These are phyloP conservation scores for Drosophila kepulauana DNA, from an alignment of 1,140 invertebrate genomes.

Conservation along the genomic window DNA sequence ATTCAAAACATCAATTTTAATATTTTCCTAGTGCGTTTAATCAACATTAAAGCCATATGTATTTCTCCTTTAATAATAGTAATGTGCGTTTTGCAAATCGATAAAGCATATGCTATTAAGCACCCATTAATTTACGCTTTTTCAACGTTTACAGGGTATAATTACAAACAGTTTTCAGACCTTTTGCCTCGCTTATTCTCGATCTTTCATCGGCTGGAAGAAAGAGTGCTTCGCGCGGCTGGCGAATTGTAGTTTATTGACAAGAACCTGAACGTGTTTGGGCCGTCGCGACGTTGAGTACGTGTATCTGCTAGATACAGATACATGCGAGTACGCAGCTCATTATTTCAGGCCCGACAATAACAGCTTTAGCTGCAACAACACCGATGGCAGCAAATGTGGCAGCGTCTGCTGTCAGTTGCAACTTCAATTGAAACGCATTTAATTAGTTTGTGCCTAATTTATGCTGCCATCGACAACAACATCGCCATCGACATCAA, in stretches of 20 bases:
- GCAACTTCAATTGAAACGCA: conserved; percentile 62
- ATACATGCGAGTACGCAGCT: conserved; percentile 32
- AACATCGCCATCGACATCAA: conserved; percentile 16
- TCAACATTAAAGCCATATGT: too few relatives aligned
- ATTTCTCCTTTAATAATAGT: too few relatives aligned
- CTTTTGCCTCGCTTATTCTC: not conserved
- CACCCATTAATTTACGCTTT: not conserved
- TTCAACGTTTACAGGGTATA: not conserved
- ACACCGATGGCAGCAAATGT: not conserved
- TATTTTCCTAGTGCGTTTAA: too few relatives aligned
- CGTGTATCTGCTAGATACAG: conserved; percentile 42
- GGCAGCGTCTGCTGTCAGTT: conserved; percentile 46
- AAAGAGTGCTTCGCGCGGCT: not conserved
- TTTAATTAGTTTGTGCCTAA: conserved; percentile 68
- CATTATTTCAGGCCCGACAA: conserved; percentile 33
- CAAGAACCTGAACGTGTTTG: conserved; percentile 19
- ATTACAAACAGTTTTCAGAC: not conserved
- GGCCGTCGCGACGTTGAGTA: conserved; percentile 26
- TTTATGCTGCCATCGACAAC: conserved; percentile 54
- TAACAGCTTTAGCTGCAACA: not conserved
- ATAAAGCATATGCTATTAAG: too few relatives aligned
- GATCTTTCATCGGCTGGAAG: not conserved
- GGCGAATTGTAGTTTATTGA: conserved; percentile 31
- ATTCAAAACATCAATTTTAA: too few relatives aligned
- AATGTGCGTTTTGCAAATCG: too few relatives aligned